These are phyloP conservation scores for Amiota communis DNA, from an alignment of 2,888 invertebrate genomes.

Conservation along the genomic window DNA sequence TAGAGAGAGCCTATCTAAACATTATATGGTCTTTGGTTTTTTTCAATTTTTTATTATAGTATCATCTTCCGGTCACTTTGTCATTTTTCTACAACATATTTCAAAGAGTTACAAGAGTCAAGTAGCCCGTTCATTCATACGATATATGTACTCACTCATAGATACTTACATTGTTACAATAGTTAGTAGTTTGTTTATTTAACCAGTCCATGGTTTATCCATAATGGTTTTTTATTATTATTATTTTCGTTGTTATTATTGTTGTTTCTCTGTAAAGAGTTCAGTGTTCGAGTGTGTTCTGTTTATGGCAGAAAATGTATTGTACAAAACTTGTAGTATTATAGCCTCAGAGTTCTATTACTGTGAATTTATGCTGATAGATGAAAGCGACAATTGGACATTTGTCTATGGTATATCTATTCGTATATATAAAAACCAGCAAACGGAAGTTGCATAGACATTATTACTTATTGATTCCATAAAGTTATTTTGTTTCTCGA, in stretches of 20 bases:
- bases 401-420: background rate
- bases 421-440: conserved; percentile 19
- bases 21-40: conserved; percentile 38
- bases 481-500: conserved; percentile 21
- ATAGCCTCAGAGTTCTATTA: too few relatives aligned
- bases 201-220: background rate
- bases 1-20: conserved; percentile 51
- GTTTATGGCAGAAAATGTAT: conserved; percentile 17
- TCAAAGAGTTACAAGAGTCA: conserved; percentile 61
- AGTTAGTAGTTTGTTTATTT: background rate
- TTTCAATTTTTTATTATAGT: conserved; percentile 59
- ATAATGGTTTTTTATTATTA: too few relatives aligned
- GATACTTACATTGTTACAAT: background rate
- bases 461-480: conserved; percentile 27
- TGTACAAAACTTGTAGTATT: too few relatives aligned
- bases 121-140: conserved; percentile 53
- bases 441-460: conserved; percentile 61
- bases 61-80: conserved; percentile 71
- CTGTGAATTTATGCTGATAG: too few relatives aligned
- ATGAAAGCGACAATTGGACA: too few relatives aligned
- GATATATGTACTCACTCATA: background rate
- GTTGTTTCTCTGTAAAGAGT: too few relatives aligned
- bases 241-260: too few relatives aligned
- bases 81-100: conserved; percentile 66
- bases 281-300: background rate